Conservation (phyloP, 1,140 invertebrate genomes). For the Cyclargus thomasi region DNA sequence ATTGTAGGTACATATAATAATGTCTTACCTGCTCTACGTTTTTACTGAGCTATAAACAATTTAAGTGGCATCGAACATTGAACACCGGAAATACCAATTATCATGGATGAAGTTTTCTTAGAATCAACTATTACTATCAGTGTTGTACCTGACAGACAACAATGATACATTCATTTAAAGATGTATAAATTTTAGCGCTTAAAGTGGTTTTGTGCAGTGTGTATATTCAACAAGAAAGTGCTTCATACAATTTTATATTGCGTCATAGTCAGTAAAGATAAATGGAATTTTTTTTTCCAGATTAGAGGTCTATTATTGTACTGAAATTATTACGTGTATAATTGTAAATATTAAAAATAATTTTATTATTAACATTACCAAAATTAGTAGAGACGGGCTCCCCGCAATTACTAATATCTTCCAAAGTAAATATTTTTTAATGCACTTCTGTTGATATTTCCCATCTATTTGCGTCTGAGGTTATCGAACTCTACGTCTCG, state of each 20-base stretch:
- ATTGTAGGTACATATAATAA: no score
- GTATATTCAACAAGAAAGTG: no score
- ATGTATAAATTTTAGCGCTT: no score
- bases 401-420: not conserved
- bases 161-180: no score
- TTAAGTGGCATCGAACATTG: not conserved
- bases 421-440: not conserved
- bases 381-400: not conserved
- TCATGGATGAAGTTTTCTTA: not conserved
- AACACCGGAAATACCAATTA: not conserved
- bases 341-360: no score
- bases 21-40: not conserved
- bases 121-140: not conserved
- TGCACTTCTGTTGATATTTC: not conserved
- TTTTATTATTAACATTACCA: not conserved
- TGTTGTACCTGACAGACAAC: not conserved
- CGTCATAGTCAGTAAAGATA: no score
- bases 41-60: not conserved
- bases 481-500: not conserved
- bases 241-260: no score
- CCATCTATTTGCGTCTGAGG: constrained; percentile 6
- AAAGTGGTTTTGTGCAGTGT: no score
- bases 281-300: no score
- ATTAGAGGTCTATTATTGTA: no score
- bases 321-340: no score